Base-by-base conservation (phyloP, 2,888 invertebrate genomes). In the Allolobophora icterica region DNA sequence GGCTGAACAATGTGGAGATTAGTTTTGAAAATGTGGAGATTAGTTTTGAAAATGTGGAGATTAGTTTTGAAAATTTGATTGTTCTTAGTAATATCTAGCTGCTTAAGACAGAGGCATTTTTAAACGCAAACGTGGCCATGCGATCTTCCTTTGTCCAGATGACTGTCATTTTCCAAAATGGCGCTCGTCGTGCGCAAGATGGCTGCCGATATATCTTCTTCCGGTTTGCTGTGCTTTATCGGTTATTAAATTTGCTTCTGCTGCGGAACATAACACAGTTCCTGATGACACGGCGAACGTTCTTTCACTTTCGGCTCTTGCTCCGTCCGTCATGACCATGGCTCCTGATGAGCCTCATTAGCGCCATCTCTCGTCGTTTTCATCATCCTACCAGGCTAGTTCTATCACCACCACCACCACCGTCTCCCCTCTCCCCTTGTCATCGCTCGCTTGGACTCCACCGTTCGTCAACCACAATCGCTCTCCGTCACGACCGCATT, bases 341-440 rank as follows among this genome's bases (percentile, higher is more conserved):
- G 19, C 11, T 87, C 87, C 38, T 87, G 87, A 87, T 87, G 87
- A 87, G 87, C 87, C 87, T 87, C 87, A 87, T 87, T 87, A 87
- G 87, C 87, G 35, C 35, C 87, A 87, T 87, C 87, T 35, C 38
- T 38, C 87, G 87, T 87, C 35, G 84, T 84, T 15, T 15, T 34
- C 34, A 13, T 35, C 87, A 17, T 19, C n/a, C 34, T n/a, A n/a
- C n/a, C n/a, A 13, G 8, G 1, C 30, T 33, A 11, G n/a, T 24
- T 83, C 83, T 83, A 15, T 13, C 30, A 24, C 24, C 34, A 34
- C 34, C 33, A 33, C 33, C 84, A 84, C 15, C 33, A 30, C 33
- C 30, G 6, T 30, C 24, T 84, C n/a, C 30, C 11, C 84, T 84
- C 84, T 11, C 34, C 34, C 38, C 38, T 38, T 38, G 0, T 6